phyloP scores from a whole-genome alignment of 2,888 invertebrate species.

The Drosophila sordidula region DNA sequence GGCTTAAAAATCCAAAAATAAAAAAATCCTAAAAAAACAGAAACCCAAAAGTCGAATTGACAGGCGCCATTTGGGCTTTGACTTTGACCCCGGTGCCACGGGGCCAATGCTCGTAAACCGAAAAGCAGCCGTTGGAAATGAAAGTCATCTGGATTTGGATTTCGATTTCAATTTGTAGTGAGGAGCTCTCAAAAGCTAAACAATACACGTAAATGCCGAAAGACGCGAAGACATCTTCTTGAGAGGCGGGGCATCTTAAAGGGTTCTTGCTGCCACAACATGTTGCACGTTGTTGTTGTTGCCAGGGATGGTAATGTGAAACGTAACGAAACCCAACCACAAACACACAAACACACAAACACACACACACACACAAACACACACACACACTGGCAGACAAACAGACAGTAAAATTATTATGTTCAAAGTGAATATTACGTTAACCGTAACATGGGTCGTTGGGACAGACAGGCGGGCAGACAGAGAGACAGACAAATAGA shows the following conservation, averaged over 20 bases:
- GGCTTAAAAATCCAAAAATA: neutral
- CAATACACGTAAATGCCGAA: constrained; percentile 33
- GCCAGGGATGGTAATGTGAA: neutral
- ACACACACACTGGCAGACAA: constrained; percentile 10
- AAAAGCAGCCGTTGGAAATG: constrained; percentile 13
- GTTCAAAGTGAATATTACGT: constrained; percentile 71
- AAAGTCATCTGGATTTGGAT: constrained; percentile 33
- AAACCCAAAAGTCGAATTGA: constrained; percentile 30
- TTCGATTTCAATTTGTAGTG: constrained; percentile 20
- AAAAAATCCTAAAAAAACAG: neutral
- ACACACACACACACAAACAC: constrained; percentile 7
- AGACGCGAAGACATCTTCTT: constrained; percentile 1
- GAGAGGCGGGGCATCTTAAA: constrained; percentile 14
- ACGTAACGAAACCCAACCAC: neutral
- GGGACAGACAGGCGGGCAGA: constrained; percentile 3
- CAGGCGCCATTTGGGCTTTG: constrained; percentile 46
- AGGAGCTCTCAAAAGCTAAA: constrained; percentile 23
- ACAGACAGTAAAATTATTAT: constrained; percentile 50
- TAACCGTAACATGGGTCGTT: constrained; percentile 63
- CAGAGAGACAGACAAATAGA: constrained; percentile 7
- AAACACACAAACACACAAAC: constrained; percentile 1
- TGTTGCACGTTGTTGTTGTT: constrained; percentile 28
- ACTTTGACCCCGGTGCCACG: constrained; percentile 13
- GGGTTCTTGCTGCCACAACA: constrained; percentile 43
- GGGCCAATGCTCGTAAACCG: constrained; percentile 16